Base-by-base conservation (phyloP, 2,888 invertebrate genomes). In the Macrophya annulata region DNA sequence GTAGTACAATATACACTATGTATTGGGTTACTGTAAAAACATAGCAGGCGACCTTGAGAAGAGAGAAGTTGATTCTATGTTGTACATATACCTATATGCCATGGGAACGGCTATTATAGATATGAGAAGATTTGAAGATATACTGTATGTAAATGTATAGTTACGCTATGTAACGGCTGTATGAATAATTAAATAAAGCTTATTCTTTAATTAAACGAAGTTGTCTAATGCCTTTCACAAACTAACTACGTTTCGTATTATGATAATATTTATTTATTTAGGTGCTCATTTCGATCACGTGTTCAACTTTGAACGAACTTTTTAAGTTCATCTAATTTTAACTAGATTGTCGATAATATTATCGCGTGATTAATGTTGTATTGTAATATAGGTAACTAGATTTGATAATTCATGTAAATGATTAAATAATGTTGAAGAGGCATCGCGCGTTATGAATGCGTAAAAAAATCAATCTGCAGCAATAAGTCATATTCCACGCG, bases 31-130 rank as follows among this genome's bases (percentile, higher is more conserved):
- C 83, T 68, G 68, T 68, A 83, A 83, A 71, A 83, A 83, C 83
- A 68, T 83, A 83, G 83, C 83, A 48, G 83, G 45, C 83, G 83
- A 83, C 83, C 83, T 83, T 83, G 83, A 31, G 71, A 83, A 65
- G 83, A 68, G 83, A 83, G 83, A 71, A 83, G 83, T 81, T 83
- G 83, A 83, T 83, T 68, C 68, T 15, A 77, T 51, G 77, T 40
- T 72, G 40, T 10, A 15, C 51, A 21, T 21, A 62, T 81, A 59
- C 37, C 21, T 77, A 77, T 77, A 77, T 45, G 81, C 59, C 81
- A 81, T 81, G 59, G 25, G 79, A 40, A 81, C 77, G 55, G 77
- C 77, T 77, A 77, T 77, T 77, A 77, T 51, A 55, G 59, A 62
- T 81, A 81, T 77, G 51, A 31, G 31, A 77, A 51, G 37, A 77